Conservation (phyloP, 2,888 invertebrate genomes). For the Tethea ocularis region DNA sequence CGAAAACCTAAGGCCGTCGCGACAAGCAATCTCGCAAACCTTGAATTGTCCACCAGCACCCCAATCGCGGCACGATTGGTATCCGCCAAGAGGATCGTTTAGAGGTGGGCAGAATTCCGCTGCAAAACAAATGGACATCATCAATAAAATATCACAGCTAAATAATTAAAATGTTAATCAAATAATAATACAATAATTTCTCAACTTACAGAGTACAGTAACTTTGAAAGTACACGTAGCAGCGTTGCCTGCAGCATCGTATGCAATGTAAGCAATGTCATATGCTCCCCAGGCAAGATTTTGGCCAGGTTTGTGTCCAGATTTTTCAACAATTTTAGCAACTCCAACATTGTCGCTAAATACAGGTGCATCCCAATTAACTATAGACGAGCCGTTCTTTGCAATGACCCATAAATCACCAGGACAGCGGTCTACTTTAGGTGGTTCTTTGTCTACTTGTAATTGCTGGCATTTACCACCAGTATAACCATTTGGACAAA, state of each 20-base stretch:
- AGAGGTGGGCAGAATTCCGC: slow-evolving; percentile 96
- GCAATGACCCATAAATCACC: slow-evolving; percentile 97
- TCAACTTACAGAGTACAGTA: slow-evolving; percentile 90
- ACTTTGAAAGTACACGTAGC: slow-evolving; percentile 96
- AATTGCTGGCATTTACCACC: slow-evolving; percentile 93
- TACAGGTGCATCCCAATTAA: slow-evolving; percentile 95
- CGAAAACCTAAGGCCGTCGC: slow-evolving; percentile 94
- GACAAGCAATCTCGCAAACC: slow-evolving; percentile 96
- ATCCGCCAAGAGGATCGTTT: slow-evolving; percentile 95
- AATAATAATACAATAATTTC: background rate
- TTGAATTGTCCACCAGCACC: slow-evolving; percentile 98
- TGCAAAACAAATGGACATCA: slow-evolving; percentile 53
- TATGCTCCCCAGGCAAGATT: slow-evolving; percentile 96
- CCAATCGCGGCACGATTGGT: slow-evolving; percentile 97
- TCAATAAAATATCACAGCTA: background rate
- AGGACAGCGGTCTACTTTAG: slow-evolving; percentile 94
- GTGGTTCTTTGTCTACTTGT: slow-evolving; percentile 93
- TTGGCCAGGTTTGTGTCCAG: slow-evolving; percentile 94
- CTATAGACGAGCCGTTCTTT: slow-evolving; percentile 94
- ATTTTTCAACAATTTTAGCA: slow-evolving; percentile 90
- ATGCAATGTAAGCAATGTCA: slow-evolving; percentile 96
- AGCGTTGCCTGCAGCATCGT: slow-evolving; percentile 95
- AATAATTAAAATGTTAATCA: background rate
- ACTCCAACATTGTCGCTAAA: slow-evolving; percentile 95
- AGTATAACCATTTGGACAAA: slow-evolving; percentile 94